Base-by-base conservation (phyloP, 2,888 invertebrate species). In the Stictocephala bisonia region DNA sequence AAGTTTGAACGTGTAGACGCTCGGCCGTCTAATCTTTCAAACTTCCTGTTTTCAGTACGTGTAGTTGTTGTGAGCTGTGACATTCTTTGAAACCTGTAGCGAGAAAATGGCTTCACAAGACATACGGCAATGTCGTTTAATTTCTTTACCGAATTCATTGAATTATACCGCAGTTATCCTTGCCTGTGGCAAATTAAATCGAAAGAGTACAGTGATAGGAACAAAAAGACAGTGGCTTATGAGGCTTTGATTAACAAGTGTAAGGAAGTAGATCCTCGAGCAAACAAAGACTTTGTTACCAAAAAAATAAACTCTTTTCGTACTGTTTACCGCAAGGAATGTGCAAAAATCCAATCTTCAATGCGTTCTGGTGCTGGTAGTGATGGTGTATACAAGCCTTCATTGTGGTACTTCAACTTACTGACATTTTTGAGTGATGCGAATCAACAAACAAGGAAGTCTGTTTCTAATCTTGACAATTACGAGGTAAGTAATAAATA, bases 181-280 rank as follows among this genome's bases (percentile, higher is more conserved):
- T 60, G 60, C 18, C 60, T 31, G 9, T 60, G 60, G 60, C 60
- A 60, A 31, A 60, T 60, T 60, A 60, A 60, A 31, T 31, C 7
- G 15, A 60, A 60, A 60, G 60, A 60, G 11, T 60, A 60, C 31
- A 58, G 58, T 27, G 58, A n/a, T n/a, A n/a, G n/a, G n/a, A n/a
- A n/a, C n/a, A n/a, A n/a, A n/a, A n/a, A n/a, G n/a, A 27, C 58
- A 27, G 7, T 15, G 31, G 29, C 60, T 27, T 60, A 35, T 29
- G 20, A 11, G 15, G 60, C 35, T 60, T 60, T 60, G 18, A 60
- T 60, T 60, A 31, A 60, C n/a, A n/a, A n/a, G n/a, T n/a, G n/a
- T n/a, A n/a, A n/a, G n/a, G n/a, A n/a, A n/a, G n/a, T n/a, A n/a
- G n/a, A n/a, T n/a, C n/a, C n/a, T n/a, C n/a, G n/a, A n/a, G n/a